Conservation (phyloP, 53 echinoderm and acorn worm species). For the Holothuria leucospilota region DNA sequence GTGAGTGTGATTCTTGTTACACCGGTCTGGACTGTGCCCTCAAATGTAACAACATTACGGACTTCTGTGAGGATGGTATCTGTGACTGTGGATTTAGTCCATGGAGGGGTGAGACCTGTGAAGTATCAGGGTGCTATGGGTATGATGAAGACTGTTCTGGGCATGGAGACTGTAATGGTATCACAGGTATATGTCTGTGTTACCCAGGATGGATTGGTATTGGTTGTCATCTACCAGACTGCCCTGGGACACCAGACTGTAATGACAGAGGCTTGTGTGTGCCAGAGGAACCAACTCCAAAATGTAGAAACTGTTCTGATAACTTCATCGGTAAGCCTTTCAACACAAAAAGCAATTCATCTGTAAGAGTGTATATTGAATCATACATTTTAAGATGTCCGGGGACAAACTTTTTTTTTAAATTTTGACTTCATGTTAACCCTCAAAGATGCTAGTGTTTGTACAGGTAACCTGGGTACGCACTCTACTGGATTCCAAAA, state of each 20-base stretch:
- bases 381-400: too few relatives aligned
- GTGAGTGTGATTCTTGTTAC: constrained; percentile 82
- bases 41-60: constrained; percentile 70
- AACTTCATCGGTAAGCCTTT: constrained; percentile 64
- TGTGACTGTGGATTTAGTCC: constrained; percentile 89
- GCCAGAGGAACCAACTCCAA: constrained; percentile 69
- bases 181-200: constrained; percentile 69
- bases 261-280: constrained; percentile 74
- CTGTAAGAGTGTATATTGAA: too few relatives aligned
- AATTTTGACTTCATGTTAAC: too few relatives aligned
- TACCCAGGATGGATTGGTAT: constrained; percentile 80
- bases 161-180: constrained; percentile 83
- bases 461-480: too few relatives aligned
- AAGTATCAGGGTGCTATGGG: constrained; percentile 76
- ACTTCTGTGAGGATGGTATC: constrained; percentile 54
- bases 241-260: constrained; percentile 88
- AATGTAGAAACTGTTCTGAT: constrained; percentile 64
- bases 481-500: too few relatives aligned
- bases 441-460: too few relatives aligned
- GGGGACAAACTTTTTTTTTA: too few relatives aligned
- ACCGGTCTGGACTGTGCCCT: constrained; percentile 71
- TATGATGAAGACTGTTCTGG: constrained; percentile 79
- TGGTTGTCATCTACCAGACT: constrained; percentile 85
- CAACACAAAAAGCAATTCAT: too few relatives aligned
- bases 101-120: constrained; percentile 83